Percentiles rank a stretch among this genome's conserved stretches.
Conservation (phyloP, 2,113 vertebrate species). For the Xenopus tropicalis region UCB_Xtro_10.0 CM004445.2:70188001-70188500, state of each 20-base stretch:
- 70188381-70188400: no score
- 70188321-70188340: conserved; percentile 65
- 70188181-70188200: conserved; percentile 76
- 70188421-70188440: no score
- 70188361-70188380: not conserved
- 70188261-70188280: conserved; percentile 57
- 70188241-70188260: conserved; percentile 54
- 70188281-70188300: conserved; percentile 66
- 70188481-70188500: no score
- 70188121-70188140: conserved; percentile 60
- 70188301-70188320: conserved; percentile 58
- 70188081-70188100: conserved; percentile 58
- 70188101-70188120: conserved; percentile 70
- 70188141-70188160: conserved; percentile 58
- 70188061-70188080: no score
- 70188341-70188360: conserved; percentile 58
- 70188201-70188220: conserved; percentile 71
- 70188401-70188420: no score
- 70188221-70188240: conserved; percentile 63
- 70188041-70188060: no score
- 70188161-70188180: conserved; percentile 58
- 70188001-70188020: no score
- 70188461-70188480: no score
- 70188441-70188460: no score
- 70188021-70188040: no score